phyloP scores from a whole-genome alignment of 2,797 vertebrate genomes.

The Gymnocypris eckloni region DNA sequence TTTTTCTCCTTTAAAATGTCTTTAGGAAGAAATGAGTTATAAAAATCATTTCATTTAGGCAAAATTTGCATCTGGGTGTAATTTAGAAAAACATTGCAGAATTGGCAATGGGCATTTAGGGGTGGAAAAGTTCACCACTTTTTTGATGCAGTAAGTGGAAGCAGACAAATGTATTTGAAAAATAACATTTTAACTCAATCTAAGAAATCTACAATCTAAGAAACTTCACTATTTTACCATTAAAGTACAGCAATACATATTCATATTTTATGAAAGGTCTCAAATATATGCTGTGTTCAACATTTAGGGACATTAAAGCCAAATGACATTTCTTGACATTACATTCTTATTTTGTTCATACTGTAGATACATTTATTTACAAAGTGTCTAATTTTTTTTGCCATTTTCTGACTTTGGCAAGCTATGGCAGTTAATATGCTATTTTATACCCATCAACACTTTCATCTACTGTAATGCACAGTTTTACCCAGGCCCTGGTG shows the following conservation, averaged over 20 bases:
- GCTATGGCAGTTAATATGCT: not conserved
- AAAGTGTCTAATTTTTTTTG: not conserved
- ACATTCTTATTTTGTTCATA: not conserved
- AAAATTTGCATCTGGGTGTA: not conserved
- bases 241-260: too few relatives aligned
- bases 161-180: too few relatives aligned
- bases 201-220: too few relatives aligned
- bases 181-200: too few relatives aligned
- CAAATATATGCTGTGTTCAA: not conserved
- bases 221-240: too few relatives aligned
- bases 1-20: not conserved
- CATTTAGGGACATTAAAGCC: not conserved
- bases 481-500: not conserved
- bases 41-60: not conserved
- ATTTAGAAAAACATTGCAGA: not conserved
- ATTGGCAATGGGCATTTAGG: too few relatives aligned
- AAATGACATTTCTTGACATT: not conserved
- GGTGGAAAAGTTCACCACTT: too few relatives aligned
- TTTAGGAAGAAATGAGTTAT: not conserved
- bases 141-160: too few relatives aligned
- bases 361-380: not conserved
- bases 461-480: not conserved
- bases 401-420: not conserved
- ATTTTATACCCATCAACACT: not conserved
- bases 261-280: not conserved